Evolutionary conservation across 2,888 invertebrate species (phyloP).

Genomic region (Netelia inedita): DNA sequence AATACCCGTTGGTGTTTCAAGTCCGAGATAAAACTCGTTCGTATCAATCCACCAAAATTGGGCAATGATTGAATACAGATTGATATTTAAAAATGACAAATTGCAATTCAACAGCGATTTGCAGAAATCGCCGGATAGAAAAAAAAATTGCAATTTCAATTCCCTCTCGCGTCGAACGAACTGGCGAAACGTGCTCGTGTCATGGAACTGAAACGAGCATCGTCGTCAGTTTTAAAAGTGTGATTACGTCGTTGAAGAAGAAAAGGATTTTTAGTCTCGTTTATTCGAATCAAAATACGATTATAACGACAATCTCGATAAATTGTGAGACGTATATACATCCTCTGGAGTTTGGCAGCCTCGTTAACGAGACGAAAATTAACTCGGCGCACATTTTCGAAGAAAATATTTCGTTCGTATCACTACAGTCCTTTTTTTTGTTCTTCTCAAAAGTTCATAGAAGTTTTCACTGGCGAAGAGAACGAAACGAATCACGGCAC

Average conservation of each 20-base stretch:
- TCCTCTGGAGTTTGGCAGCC: conserved; percentile 37
- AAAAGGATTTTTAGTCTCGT: conserved; percentile 2
- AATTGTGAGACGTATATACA: conserved; percentile 45
- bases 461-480: neutral
- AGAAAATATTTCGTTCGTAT: conserved; percentile 10
- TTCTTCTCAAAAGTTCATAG: neutral
- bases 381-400: conserved; percentile 7
- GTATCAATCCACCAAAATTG: neutral
- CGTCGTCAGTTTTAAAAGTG: neutral
- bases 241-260: neutral
- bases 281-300: conserved; percentile 39
- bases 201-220: neutral
- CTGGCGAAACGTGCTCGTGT: neutral
- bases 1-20: neutral
- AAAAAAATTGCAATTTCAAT: neutral
- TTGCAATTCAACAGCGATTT: neutral
- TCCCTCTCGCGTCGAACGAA: neutral
- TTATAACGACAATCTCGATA: conserved; percentile 3
- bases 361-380: conserved; percentile 21
- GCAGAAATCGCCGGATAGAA: neutral
- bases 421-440: neutral
- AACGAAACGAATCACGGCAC: neutral
- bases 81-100: neutral
- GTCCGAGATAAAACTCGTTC: neutral
- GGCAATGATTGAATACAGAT: neutral